Conservation (phyloP, 2,797 vertebrate species). For the Diplodus sargus region DNA sequence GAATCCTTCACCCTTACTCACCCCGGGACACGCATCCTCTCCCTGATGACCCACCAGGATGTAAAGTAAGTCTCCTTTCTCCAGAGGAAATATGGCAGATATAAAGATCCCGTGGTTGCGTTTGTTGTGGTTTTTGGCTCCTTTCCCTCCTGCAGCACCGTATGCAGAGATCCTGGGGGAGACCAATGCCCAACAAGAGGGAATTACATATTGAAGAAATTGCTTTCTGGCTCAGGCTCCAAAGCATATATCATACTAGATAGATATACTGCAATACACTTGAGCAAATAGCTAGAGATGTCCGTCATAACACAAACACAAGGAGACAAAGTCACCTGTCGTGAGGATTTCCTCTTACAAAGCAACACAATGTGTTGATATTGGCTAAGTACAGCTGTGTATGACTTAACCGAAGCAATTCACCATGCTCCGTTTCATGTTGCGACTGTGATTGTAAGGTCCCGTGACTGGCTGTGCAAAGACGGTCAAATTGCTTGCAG, state of each 20-base stretch:
- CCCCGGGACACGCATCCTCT: constrained; percentile 93
- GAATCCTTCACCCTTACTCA: constrained; percentile 69
- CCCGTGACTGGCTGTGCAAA: constrained; percentile 50
- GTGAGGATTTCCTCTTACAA: constrained; percentile 17
- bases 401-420: constrained; percentile 2
- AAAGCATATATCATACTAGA: neutral
- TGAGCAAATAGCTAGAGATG: neutral
- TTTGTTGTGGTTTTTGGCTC: constrained; percentile 93
- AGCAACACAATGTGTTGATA: constrained; percentile 1
- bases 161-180: constrained; percentile 91
- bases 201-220: constrained; percentile 32
- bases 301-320: constrained; percentile 1
- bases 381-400: constrained; percentile 2
- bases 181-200: constrained; percentile 51
- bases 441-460: constrained; percentile 49
- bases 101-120: constrained; percentile 91
- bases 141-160: constrained; percentile 92
- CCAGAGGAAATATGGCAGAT: constrained; percentile 89
- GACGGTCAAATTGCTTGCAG: constrained; percentile 49
- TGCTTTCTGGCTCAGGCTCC: constrained; percentile 15
- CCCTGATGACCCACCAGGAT: constrained; percentile 93
- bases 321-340: constrained; percentile 13
- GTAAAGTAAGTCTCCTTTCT: constrained; percentile 90
- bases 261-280: constrained; percentile 7
- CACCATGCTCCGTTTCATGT: constrained; percentile 17